phyloP scores from a whole-genome alignment of 2,113 vertebrate species.

The Crotalus tigris region DNA sequence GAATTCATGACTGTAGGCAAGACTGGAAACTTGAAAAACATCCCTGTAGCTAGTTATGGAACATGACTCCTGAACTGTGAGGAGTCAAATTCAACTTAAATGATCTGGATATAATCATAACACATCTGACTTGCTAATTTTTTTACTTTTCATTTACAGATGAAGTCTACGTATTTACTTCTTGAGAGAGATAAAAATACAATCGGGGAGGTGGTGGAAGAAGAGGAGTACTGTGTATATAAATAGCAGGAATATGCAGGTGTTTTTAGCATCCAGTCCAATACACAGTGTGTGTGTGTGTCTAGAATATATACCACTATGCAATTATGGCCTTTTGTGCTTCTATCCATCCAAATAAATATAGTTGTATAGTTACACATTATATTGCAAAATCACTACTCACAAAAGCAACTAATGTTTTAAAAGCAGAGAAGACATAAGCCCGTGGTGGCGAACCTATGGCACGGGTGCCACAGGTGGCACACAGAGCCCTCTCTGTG shows the following conservation, averaged over 20 bases:
- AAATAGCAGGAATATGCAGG: background rate
- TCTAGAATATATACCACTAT: background rate
- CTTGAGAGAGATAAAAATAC: background rate
- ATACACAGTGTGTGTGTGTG: too few species aligned
- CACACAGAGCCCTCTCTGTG: too few species aligned
- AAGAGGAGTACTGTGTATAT: background rate
- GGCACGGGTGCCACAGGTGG: too few species aligned
- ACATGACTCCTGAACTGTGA: background rate
- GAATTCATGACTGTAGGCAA: background rate
- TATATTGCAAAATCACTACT: background rate
- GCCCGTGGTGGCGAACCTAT: too few species aligned
- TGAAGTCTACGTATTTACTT: slow-evolving; percentile 1
- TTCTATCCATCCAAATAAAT: background rate
- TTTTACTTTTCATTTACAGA: background rate
- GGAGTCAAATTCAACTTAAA: background rate
- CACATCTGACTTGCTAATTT: background rate
- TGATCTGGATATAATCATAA: background rate
- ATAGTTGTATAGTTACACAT: background rate
- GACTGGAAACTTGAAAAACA: background rate
- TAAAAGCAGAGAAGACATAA: background rate
- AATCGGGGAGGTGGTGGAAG: too few species aligned
- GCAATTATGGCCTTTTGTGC: background rate
- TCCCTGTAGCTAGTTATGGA: background rate
- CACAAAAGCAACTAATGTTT: background rate
- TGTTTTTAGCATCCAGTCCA: background rate